Percentiles rank a stretch among this genome's conserved stretches.
These are phyloP conservation scores for Seira ritae DNA, from an alignment of 2,888 invertebrate genomes.

Conservation along the genomic window DNA sequence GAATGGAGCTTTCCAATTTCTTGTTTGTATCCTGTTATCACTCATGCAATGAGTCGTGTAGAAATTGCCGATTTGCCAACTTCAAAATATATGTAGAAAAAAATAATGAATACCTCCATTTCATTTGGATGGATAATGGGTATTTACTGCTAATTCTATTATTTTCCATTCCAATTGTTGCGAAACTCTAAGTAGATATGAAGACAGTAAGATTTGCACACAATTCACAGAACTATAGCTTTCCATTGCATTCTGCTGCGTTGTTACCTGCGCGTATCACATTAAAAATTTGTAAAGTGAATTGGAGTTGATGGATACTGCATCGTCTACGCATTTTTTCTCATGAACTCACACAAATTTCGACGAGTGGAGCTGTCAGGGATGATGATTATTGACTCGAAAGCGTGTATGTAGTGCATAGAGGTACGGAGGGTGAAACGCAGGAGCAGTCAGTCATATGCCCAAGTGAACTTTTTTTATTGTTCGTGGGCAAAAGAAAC, in stretches of 20 bases:
- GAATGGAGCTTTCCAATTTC: conserved; percentile 17
- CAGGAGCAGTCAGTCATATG: conserved; percentile 17
- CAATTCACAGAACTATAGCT: not conserved
- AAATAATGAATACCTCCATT: not conserved
- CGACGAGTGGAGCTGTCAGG: conserved; percentile 19
- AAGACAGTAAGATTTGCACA: not conserved
- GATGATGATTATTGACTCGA: not conserved
- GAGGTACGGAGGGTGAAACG: not conserved
- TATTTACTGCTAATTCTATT: conserved; percentile 12
- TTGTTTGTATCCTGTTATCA: not conserved
- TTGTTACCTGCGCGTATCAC: conserved; percentile 2
- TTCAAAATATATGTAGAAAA: not conserved
- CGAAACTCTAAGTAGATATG: not conserved
- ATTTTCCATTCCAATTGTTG: conserved; percentile 3
- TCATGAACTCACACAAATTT: conserved; percentile 52
- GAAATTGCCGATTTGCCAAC: conserved; percentile 13
- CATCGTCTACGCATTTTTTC: conserved; percentile 24
- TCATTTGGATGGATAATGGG: conserved; percentile 19
- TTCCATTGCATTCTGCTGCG: not conserved
- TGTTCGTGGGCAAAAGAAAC: conserved; percentile 23
- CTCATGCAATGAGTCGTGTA: conserved; percentile 19
- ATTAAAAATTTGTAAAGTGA: not conserved
- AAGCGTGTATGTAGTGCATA: conserved; percentile 2
- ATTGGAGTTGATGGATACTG: conserved; percentile 7
- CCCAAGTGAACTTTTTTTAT: conserved; percentile 19